These are phyloP conservation scores for Drosophila pseudotalamancana DNA, from an alignment of 2,888 invertebrate species.

Conservation along the genomic window DNA sequence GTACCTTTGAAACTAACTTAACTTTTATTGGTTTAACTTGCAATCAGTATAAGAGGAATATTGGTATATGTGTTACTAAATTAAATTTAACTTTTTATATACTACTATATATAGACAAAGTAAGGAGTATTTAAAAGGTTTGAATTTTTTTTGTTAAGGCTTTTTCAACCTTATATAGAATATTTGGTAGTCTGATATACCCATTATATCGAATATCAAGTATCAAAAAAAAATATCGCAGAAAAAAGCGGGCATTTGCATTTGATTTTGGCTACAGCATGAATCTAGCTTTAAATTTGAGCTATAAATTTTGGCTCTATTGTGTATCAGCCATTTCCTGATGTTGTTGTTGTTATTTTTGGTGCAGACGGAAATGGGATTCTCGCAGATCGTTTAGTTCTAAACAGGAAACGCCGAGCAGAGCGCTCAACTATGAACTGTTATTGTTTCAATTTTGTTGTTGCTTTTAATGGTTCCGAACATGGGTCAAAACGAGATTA, in stretches of 20 bases:
- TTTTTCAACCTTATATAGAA: no score
- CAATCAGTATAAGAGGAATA: no score
- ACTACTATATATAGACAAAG: no score
- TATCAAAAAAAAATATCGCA: constrained; percentile 1
- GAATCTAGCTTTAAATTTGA: neutral
- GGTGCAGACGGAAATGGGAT: constrained; percentile 20
- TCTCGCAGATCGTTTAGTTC: constrained; percentile 13
- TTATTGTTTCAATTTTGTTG: constrained; percentile 9
- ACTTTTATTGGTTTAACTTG: no score
- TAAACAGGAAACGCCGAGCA: constrained; percentile 29
- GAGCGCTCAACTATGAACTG: constrained; percentile 41
- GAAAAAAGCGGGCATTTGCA: no score
- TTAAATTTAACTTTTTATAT: no score
- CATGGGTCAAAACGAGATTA: constrained; percentile 31
- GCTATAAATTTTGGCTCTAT: constrained; percentile 1
- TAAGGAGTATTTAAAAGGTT: no score
- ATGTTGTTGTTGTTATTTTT: neutral
- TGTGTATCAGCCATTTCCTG: constrained; percentile 32
- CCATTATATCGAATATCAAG: no score
- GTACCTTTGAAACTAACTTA: no score
- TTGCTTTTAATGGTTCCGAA: constrained; percentile 10
- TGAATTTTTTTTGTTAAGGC: no score
- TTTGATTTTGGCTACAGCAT: neutral
- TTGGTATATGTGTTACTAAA: no score
- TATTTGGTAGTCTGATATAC: constrained; percentile 8